These are phyloP conservation scores for Bellardia pandia DNA, from an alignment of 2,888 invertebrate species.

Conservation along the genomic window DNA sequence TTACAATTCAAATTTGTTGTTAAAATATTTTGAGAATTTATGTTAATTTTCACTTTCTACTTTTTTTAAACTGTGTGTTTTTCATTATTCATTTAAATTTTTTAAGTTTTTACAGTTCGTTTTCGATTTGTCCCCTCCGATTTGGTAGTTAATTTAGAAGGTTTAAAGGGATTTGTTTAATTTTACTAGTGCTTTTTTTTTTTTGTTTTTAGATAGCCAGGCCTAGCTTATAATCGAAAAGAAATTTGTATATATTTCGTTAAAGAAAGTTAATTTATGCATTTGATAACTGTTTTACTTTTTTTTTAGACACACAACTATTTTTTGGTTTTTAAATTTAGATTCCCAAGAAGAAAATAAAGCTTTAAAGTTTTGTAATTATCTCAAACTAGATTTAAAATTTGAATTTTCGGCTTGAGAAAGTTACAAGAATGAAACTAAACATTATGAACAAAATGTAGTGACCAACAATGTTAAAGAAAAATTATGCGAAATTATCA, in stretches of 20 bases:
- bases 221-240: conserved; percentile 27
- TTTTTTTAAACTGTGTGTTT: conserved; percentile 6
- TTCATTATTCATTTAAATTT: not conserved
- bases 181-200: not conserved
- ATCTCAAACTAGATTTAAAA: conserved; percentile 12
- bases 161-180: conserved; percentile 7
- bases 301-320: not conserved
- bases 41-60: conserved; percentile 68
- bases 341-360: conserved; percentile 5
- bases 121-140: conserved; percentile 21
- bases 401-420: conserved; percentile 47
- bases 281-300: conserved; percentile 4
- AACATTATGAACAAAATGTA: not conserved
- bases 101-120: not conserved
- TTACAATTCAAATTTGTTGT: conserved; percentile 51
- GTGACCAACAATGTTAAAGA: not conserved
- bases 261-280: conserved; percentile 70
- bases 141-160: conserved; percentile 32
- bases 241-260: not conserved
- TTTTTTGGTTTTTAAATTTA: not conserved
- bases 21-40: conserved; percentile 64
- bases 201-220: conserved; percentile 14
- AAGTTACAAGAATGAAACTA: conserved; percentile 27
- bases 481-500: not conserved
- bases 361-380: conserved; percentile 33